Evolutionary conservation across 2,113 vertebrate species (phyloP).

Genomic region (Ailurus styani): DNA sequence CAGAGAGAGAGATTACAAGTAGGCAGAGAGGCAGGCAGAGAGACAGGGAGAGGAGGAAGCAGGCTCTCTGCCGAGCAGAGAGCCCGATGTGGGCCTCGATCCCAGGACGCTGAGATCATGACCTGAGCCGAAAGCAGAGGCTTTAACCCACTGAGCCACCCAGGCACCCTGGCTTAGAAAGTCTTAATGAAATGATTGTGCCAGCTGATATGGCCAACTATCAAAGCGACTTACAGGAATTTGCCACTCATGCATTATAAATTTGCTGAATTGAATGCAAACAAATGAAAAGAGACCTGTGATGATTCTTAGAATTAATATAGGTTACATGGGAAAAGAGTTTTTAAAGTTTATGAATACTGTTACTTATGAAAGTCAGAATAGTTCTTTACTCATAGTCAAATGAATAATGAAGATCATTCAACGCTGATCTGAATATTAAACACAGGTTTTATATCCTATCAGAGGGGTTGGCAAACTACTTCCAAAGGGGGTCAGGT

Average conservation of each 20-base stretch:
- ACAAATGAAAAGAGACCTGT: background rate
- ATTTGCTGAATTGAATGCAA: conserved; percentile 1
- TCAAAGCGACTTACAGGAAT: background rate
- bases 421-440: background rate
- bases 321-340: background rate
- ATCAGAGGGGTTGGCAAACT: background rate
- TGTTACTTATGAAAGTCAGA: background rate
- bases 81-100: no score
- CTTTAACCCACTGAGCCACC: no score
- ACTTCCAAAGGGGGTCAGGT: background rate
- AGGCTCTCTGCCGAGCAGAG: no score
- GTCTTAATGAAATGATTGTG: background rate
- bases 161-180: background rate
- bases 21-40: no score
- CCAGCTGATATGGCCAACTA: background rate
- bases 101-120: no score
- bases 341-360: background rate
- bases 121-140: no score
- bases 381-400: background rate
- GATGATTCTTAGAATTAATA: background rate
- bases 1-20: no score
- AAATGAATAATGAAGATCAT: conserved; percentile 1
- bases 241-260: background rate
- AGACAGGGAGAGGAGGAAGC: no score
- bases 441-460: background rate